Conservation (phyloP, 2,113 vertebrate genomes). For the Oenanthe melanoleuca region DNA sequence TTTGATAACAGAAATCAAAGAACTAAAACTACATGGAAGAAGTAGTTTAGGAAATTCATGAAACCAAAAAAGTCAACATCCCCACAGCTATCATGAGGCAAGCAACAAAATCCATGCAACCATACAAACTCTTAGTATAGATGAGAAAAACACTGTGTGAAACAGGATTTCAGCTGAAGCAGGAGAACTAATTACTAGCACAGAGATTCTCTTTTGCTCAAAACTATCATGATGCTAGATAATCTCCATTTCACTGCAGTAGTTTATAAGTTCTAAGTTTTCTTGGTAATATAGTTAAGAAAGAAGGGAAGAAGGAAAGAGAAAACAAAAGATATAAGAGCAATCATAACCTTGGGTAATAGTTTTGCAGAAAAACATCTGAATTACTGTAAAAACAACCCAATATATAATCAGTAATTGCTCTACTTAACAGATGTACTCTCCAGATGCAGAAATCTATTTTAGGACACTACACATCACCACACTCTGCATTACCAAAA, state of each 20-base stretch:
- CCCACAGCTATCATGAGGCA: neutral
- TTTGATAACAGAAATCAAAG: neutral
- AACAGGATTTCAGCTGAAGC: neutral
- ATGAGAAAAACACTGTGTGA: neutral
- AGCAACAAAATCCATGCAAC: neutral
- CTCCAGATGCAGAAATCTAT: neutral
- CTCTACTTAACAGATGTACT: neutral
- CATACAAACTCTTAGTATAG: neutral
- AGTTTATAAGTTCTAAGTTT: neutral
- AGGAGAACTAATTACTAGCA: neutral
- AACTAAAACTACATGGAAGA: neutral
- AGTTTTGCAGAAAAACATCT: neutral
- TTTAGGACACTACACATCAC: neutral
- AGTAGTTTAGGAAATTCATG: neutral
- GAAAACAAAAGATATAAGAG: neutral
- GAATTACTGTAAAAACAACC: neutral
- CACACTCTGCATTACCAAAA: neutral
- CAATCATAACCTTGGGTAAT: neutral
- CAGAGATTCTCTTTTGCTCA: neutral
- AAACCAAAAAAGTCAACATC: neutral
- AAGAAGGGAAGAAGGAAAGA: neutral
- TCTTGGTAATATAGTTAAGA: neutral
- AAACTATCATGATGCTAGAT: neutral
- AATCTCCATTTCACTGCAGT: neutral
- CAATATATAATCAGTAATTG: neutral